These are phyloP conservation scores for Chymomyza fuscimana DNA, from an alignment of 2,888 invertebrate species.

Conservation along the genomic window DNA sequence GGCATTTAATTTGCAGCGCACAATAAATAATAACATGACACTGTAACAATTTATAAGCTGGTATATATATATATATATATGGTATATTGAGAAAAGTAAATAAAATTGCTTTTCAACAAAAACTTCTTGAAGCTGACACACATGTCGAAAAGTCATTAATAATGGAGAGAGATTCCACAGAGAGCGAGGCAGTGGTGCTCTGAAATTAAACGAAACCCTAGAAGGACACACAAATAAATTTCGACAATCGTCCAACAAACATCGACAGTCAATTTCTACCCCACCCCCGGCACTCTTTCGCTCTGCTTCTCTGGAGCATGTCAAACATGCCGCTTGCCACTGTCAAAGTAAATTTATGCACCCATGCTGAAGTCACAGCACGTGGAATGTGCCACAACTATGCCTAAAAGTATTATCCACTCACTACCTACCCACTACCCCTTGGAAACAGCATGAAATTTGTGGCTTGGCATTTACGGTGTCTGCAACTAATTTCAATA, in stretches of 20 bases:
- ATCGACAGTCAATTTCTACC: constrained; percentile 36
- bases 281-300: background rate
- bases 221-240: constrained; percentile 16
- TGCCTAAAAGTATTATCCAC: constrained; percentile 63
- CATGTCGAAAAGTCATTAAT: constrained; percentile 74
- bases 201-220: constrained; percentile 17
- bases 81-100: constrained; percentile 45
- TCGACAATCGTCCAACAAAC: constrained; percentile 4
- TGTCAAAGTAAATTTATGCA: constrained; percentile 72
- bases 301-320: constrained; percentile 30
- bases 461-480: constrained; percentile 41
- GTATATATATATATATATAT: constrained; percentile 24
- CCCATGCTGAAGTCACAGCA: constrained; percentile 35
- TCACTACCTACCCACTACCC: constrained; percentile 29
- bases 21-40: constrained; percentile 73
- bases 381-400: constrained; percentile 41
- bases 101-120: constrained; percentile 65
- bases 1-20: constrained; percentile 64
- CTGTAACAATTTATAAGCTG: constrained; percentile 60
- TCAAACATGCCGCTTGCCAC: constrained; percentile 68
- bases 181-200: background rate
- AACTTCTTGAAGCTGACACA: constrained; percentile 71
- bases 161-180: constrained; percentile 59
- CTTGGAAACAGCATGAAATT: constrained; percentile 16
- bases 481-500: constrained; percentile 78